Evolutionary conservation across 2,797 vertebrate genomes (phyloP).

Genomic region (Erpetoichthys calabaricus): DNA sequence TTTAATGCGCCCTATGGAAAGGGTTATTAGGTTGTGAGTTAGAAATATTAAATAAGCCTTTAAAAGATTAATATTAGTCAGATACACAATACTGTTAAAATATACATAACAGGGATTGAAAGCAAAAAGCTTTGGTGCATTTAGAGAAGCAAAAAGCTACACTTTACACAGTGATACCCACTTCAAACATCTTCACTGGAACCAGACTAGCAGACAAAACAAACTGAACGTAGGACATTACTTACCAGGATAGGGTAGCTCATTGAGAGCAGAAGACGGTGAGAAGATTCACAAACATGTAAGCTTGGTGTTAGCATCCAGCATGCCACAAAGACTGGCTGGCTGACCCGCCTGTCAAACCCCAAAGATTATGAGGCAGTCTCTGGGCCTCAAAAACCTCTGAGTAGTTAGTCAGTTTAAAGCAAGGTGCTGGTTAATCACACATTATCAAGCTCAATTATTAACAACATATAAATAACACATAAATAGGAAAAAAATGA

Average conservation of each 20-base stretch:
- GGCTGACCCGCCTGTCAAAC: constrained; percentile 23
- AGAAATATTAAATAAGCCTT: too few species aligned
- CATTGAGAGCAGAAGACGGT: constrained; percentile 65
- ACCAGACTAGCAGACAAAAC: background rate
- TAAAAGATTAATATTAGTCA: too few species aligned
- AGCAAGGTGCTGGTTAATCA: constrained; percentile 62
- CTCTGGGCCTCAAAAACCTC: background rate
- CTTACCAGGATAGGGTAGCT: constrained; percentile 73
- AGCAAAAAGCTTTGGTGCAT: too few species aligned
- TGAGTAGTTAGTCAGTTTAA: constrained; percentile 68
- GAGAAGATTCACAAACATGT: constrained; percentile 74
- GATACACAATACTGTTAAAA: too few species aligned
- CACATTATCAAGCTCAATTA: constrained; percentile 54
- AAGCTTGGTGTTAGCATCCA: constrained; percentile 90
- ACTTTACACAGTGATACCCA: background rate
- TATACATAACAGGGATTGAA: too few species aligned
- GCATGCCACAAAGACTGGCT: constrained; percentile 69
- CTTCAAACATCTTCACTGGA: background rate
- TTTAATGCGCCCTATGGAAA: too few species aligned
- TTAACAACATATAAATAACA: constrained; percentile 14
- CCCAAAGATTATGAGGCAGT: too few species aligned
- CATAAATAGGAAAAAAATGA: too few species aligned
- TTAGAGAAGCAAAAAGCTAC: constrained; percentile 23
- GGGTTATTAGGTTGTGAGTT: too few species aligned
- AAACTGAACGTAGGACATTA: constrained; percentile 47